These are phyloP conservation scores for Tortrix viridana DNA, from an alignment of 2,888 invertebrate genomes.

Conservation along the genomic window DNA sequence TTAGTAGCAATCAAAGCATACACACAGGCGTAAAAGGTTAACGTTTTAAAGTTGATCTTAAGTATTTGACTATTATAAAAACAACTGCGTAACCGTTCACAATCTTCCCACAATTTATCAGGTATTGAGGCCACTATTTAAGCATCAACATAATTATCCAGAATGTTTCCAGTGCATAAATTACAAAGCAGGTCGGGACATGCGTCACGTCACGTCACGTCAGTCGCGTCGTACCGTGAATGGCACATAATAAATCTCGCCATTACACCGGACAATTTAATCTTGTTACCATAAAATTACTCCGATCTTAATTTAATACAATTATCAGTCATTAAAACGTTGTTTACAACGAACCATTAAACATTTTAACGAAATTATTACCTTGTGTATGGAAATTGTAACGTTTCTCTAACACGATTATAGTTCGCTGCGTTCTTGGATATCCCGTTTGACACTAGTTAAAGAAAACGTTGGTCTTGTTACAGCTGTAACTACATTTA, in stretches of 20 bases:
- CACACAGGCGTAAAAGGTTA: background rate
- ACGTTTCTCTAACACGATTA: background rate
- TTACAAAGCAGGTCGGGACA: slow-evolving; percentile 29
- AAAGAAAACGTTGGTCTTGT: too few species aligned
- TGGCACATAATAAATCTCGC: slow-evolving; percentile 40
- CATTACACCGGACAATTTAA: slow-evolving; percentile 48
- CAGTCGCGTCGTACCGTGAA: slow-evolving; percentile 38
- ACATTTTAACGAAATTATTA: slow-evolving; percentile 26
- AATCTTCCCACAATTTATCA: slow-evolving; percentile 17
- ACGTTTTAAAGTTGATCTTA: background rate
- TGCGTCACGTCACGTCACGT: slow-evolving; percentile 26
- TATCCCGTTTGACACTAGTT: too few species aligned
- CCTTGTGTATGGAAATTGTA: slow-evolving; percentile 3
- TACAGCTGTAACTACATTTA: too few species aligned
- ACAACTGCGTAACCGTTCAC: slow-evolving; percentile 9
- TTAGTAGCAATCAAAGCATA: too few species aligned
- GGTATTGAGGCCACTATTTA: slow-evolving; percentile 24
- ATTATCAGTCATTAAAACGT: slow-evolving; percentile 52
- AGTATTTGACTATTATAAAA: slow-evolving; percentile 3
- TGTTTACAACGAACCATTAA: slow-evolving; percentile 48
- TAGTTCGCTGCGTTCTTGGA: background rate
- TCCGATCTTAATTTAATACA: slow-evolving; percentile 45
- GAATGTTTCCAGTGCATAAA: slow-evolving; percentile 33
- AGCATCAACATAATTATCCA: slow-evolving; percentile 26
- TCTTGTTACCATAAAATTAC: slow-evolving; percentile 50